Base-by-base conservation (phyloP, 2,113 vertebrate genomes). In the Erinaceus europaeus region DNA sequence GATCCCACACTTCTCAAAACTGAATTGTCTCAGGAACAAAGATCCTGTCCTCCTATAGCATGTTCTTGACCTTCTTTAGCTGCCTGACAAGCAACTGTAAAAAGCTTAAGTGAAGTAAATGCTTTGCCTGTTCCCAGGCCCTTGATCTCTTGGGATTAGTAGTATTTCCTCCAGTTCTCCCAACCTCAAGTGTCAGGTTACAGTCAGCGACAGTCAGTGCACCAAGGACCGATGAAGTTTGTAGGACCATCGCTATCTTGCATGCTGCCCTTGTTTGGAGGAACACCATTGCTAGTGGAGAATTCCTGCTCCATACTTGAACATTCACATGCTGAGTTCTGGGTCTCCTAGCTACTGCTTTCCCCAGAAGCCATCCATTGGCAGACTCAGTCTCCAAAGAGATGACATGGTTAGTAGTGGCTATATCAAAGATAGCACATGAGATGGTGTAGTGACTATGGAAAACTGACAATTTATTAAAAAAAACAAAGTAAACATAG, bases 21-120 rank as follows among this genome's bases (percentile, higher is more conserved):
- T 79, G 48, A 86, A 82, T 40, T 44, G 11, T 29, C 53, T 46
- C 48, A 9, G 69, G 75, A 90, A 85, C 40, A 48, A 59, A 91
- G 53, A 74, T 52, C 55, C 48, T 50, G 48, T 36, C 48, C 86
- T 85, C 61, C 79, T 65, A 23, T 44, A 65, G 50, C 74, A 15
- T 69, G 52, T 32, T 29, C 75, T 84, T 75, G 48, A 84, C 29
- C 34, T 75, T 69, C 62, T 36, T 46, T 55, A 32, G 44, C 32
- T 76, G 64, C 53, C 18, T 6, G 64, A 52, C 12, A 81, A 59
- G 59, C 52, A 71, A 0, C 2, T 18, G 57, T 77, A 90, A 52
- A 69, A 25, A 91, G 21, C n/a, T 65, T 3, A 44, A 72, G 68
- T 36, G 44, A 81, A 61, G 25, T 27, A 69, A 57, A 3, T n/a